Percentiles rank a stretch among this genome's conserved stretches.
phyloP scores from a whole-genome alignment of 2,113 vertebrate genomes.

The Anarrhichthys ocellatus region DNA sequence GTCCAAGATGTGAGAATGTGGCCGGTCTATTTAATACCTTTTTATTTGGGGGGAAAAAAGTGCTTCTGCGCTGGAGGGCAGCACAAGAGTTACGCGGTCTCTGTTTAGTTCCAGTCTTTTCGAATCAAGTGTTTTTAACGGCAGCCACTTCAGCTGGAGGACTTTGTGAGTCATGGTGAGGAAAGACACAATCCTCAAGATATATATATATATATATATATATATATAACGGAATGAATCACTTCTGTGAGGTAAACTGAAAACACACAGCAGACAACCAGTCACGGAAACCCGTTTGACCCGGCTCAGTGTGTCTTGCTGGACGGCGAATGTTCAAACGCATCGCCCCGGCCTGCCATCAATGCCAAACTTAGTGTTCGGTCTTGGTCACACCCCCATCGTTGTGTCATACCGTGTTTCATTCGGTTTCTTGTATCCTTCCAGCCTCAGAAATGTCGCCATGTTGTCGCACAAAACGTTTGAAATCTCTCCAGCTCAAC shows the following conservation, averaged over 20 bases:
- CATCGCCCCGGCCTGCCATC: neutral
- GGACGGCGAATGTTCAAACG: neutral
- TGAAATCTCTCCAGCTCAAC: neutral
- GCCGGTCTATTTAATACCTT: neutral
- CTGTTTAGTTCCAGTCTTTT: neutral
- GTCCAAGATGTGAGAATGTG: neutral
- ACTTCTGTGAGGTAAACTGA: neutral
- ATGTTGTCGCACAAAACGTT: neutral
- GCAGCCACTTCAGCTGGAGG: neutral
- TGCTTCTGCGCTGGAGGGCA: neutral
- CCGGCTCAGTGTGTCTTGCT: neutral
- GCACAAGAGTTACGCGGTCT: neutral
- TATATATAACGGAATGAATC: neutral
- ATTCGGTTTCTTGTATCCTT: neutral
- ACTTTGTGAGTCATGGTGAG: neutral
- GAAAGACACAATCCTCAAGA: neutral
- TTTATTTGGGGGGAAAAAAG: neutral
- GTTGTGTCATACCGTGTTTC: neutral
- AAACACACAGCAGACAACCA: neutral
- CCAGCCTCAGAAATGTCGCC: constrained; percentile 3
- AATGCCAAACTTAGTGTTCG: neutral
- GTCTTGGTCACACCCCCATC: neutral
- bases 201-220: neutral
- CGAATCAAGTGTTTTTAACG: neutral
- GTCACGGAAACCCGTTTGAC: neutral